Base-by-base conservation (phyloP, 1,140 invertebrate genomes). In the Coelopa frigida region DNA sequence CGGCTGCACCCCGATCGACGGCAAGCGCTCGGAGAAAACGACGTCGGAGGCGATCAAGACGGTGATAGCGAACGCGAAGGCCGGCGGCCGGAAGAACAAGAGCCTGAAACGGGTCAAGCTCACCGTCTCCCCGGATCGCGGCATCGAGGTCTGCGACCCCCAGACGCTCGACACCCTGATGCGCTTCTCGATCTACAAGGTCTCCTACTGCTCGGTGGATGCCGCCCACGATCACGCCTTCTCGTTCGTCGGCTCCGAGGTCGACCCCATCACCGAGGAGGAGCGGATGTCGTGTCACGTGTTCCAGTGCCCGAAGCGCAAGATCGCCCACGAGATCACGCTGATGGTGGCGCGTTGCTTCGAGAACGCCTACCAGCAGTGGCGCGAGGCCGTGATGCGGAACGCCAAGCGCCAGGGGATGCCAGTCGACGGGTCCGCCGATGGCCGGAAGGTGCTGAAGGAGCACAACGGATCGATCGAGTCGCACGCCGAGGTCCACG, bases 191-290 rank as follows among this genome's bases (percentile, higher is more conserved):
- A 89, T 92, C 65, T 90, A 89, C 68, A 87, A 88, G 66, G 92
- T 94, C 56, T 89, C 87, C 1, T 91, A 92, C 58, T 93, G 89
- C 70, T 89, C 87, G 18, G 85, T 87, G 24, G 88, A 93, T 59
- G 82, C 84, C 17, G 78, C 80, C 8, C 84, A 89, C 67, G 81
- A 84, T 41, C 82, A 87, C 49, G 83, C 92, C 5, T 91, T 93
- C 67, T 87, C 89, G 0, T 92, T 91, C 67, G 88, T 93, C 38
- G 75, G 57, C 42, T 45, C 50, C 4, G 52, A 52, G 41, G 37
- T 33, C 10, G 36, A 50, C 26, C 38, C 43, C 0, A 22, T 29
- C 12, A 26, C 35, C 11, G 75, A 75, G 36, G 80, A 83, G 59
- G 86, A 91, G 57, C 80, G 80, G 5, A 82, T 87, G 72, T 83